These are phyloP conservation scores for Rousettus leschenaultii DNA, from an alignment of 2,113 vertebrate species.

Conservation along the genomic window DNA sequence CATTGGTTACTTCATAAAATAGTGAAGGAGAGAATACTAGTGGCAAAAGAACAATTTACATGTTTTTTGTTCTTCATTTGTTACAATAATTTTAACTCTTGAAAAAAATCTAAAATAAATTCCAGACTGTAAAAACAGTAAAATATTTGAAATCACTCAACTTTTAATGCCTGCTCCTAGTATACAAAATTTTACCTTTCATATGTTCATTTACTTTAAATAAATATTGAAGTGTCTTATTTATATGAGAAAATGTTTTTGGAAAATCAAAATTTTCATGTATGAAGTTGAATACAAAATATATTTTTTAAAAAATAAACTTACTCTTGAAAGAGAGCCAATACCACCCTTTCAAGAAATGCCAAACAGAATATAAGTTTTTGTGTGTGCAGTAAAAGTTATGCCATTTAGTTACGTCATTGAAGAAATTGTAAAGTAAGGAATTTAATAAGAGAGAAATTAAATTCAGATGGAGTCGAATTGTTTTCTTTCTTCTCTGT, in stretches of 20 bases:
- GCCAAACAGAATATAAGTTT: neutral
- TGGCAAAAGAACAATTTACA: neutral
- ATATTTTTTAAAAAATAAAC: neutral
- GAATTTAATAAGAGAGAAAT: neutral
- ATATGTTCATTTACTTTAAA: neutral
- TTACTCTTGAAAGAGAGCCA: neutral
- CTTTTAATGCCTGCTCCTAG: neutral
- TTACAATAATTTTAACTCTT: neutral
- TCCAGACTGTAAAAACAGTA: neutral
- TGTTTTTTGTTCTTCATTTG: neutral
- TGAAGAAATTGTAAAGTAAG: neutral
- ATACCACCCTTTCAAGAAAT: neutral
- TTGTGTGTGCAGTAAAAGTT: neutral
- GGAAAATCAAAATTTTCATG: neutral
- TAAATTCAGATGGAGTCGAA: neutral
- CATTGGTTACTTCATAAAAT: neutral
- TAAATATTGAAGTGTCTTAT: neutral
- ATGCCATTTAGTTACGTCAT: neutral
- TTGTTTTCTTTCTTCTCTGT: neutral
- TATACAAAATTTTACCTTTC: neutral
- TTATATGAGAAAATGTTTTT: neutral
- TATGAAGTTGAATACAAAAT: neutral
- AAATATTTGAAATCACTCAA: neutral
- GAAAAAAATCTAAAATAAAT: neutral
- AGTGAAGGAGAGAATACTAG: neutral